Conservation (phyloP, 1,140 invertebrate genomes). For the Drosophila aff. region DNA sequence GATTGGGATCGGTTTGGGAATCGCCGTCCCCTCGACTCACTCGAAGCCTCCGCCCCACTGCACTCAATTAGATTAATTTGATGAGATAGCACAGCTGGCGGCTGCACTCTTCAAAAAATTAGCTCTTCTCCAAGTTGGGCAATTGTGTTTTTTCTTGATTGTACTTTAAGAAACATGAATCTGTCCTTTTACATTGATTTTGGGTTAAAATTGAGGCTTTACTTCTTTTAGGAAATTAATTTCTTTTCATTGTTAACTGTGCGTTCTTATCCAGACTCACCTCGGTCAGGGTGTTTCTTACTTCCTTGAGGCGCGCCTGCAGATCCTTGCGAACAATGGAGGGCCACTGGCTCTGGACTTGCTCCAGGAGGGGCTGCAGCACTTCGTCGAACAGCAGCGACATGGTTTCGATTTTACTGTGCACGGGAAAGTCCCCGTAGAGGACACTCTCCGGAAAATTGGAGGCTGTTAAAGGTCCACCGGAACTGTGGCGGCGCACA, state of each 20-base stretch:
- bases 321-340: slow-evolving; percentile 90
- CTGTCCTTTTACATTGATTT: neutral
- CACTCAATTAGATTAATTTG: slow-evolving; percentile 81
- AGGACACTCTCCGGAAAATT: slow-evolving; percentile 88
- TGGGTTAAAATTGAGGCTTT: accelerated
- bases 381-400: slow-evolving; percentile 91
- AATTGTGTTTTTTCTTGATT: neutral
- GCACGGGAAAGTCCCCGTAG: slow-evolving; percentile 91
- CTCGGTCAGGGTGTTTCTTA: slow-evolving; percentile 90
- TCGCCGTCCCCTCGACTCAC: neutral
- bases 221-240: no score
- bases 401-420: slow-evolving; percentile 87
- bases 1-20: slow-evolving; percentile 8
- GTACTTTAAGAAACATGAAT: neutral
- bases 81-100: slow-evolving; percentile 49
- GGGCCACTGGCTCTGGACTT: slow-evolving; percentile 89
- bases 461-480: slow-evolving; percentile 86
- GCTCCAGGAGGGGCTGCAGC: slow-evolving; percentile 89
- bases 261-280: slow-evolving; percentile 59
- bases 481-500: slow-evolving; percentile 86
- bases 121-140: neutral
- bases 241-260: neutral
- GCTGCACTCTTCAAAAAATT: slow-evolving; percentile 6
- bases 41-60: slow-evolving; percentile 32
- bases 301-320: slow-evolving; percentile 88